Evolutionary conservation across 2,888 invertebrate species (phyloP), one percentile per base, ranked within the genome.

Genomic region (Brachypalpus laphriformis): DNA sequence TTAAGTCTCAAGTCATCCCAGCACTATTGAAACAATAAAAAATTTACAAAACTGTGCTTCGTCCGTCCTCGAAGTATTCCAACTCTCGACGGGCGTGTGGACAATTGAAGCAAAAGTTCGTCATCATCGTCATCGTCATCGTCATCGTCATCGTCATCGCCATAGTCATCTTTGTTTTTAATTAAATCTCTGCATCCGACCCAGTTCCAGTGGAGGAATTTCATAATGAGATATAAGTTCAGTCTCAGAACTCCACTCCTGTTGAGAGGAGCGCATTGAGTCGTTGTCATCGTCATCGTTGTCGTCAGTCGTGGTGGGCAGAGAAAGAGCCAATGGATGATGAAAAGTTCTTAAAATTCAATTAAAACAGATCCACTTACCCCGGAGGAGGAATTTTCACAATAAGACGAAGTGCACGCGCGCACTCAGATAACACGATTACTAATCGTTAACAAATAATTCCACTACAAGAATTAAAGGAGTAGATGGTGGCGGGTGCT

Each of bases 161-260:
- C 61, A 34, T 63, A 22, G 71, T 59, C 61, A 56, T 72, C 42
- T 65, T 75, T 34, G 22, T 40, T 82, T 81, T 82, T 75, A 81
- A 82, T 82, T 82, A 82, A 75, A 82, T 75, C 68, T 42, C 56
- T 49, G 40, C 31, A 70, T 76, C 34, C 70, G 76, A 82, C 82
- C 75, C 49, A 82, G 57, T 76, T 75, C 16, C 9, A 37, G 25
- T 68, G 20, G 61, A 65, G 20, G 61, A 65, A 70, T 75, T 59
- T 63, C 40, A 70, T 76, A 70, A 70, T 63, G 70, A 74, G 56
- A 63, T 75, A 61, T 54, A 68, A 81, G 70, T 56, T 63, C 20
- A 59, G 56, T 47, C 49, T 65, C 56, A 56, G 59, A 25, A 63
- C 34, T 40, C 11, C 9, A 42, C 14, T 42, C 25, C 7, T 37